Conservation (phyloP, 2,888 invertebrate species). For the Melangyna quadrimaculata region DNA sequence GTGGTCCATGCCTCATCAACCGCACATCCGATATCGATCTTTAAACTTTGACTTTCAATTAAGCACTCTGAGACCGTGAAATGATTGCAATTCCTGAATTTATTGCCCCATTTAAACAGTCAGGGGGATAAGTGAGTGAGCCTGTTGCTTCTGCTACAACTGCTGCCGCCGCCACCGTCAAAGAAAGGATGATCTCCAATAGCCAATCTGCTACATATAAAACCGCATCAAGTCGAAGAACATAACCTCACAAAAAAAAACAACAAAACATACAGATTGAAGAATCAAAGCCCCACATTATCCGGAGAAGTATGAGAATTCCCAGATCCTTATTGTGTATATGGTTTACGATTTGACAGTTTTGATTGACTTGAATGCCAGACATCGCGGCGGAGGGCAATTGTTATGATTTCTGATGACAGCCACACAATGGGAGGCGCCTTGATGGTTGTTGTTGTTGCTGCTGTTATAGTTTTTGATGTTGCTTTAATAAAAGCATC, state of each 20-base stretch:
- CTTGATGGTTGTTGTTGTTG: conserved; percentile 60
- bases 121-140: conserved; percentile 58
- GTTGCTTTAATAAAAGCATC: conserved; percentile 1
- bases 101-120: conserved; percentile 64
- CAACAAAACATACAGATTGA: background rate
- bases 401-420: conserved; percentile 72
- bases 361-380: conserved; percentile 72
- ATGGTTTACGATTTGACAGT: conserved; percentile 71
- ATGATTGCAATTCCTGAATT: conserved; percentile 68
- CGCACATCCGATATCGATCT: conserved; percentile 59
- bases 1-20: background rate
- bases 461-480: background rate
- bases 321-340: conserved; percentile 53
- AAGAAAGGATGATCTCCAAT: conserved; percentile 59
- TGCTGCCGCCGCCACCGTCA: conserved; percentile 29
- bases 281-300: conserved; percentile 10
- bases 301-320: conserved; percentile 24
- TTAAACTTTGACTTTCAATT: conserved; percentile 71
- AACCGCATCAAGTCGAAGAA: background rate
- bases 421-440: conserved; percentile 72
- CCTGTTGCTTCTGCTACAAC: background rate
- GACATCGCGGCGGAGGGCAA: conserved; percentile 71
- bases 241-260: conserved; percentile 23
- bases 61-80: conserved; percentile 58
- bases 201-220: conserved; percentile 2